Evolutionary conservation across 2,113 vertebrate species (phyloP).

Genomic region (Thomomys bottae): DNA sequence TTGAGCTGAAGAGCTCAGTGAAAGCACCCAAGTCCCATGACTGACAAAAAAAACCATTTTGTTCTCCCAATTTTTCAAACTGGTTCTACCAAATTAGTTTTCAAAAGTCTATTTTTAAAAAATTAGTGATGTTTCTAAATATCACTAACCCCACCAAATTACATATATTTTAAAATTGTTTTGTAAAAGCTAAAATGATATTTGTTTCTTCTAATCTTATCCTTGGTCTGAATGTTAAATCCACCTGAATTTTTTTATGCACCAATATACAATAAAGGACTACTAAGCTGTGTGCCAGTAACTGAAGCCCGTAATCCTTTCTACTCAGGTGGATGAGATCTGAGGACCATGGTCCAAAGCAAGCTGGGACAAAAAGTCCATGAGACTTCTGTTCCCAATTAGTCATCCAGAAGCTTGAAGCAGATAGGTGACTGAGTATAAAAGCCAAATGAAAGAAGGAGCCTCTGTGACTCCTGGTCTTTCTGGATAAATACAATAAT

Average conservation of each 20-base stretch:
- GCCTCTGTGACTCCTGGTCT: background rate
- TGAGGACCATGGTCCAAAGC: too few species aligned
- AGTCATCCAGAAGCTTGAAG: too few species aligned
- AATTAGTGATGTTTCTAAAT: background rate
- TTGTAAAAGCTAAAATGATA: background rate
- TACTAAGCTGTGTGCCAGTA: background rate
- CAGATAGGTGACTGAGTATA: too few species aligned
- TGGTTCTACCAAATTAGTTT: slow-evolving; percentile 3
- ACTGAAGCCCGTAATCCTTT: too few species aligned
- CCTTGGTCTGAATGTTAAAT: slow-evolving; percentile 33
- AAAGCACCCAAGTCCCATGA: too few species aligned
- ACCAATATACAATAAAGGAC: background rate
- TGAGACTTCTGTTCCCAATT: too few species aligned
- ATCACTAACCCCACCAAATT: background rate
- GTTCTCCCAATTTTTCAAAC: background rate
- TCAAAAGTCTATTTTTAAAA: slow-evolving; percentile 22
- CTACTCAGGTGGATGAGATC: too few species aligned
- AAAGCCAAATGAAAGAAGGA: too few species aligned
- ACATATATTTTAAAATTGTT: background rate
- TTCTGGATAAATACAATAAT: background rate
- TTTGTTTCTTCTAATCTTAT: background rate
- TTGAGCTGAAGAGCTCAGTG: too few species aligned
- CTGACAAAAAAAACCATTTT: too few species aligned
- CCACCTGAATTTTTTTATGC: slow-evolving; percentile 23
- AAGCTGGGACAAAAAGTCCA: too few species aligned